Conservation (phyloP, 2,888 invertebrate species). For the Rhodophaea formosa region DNA sequence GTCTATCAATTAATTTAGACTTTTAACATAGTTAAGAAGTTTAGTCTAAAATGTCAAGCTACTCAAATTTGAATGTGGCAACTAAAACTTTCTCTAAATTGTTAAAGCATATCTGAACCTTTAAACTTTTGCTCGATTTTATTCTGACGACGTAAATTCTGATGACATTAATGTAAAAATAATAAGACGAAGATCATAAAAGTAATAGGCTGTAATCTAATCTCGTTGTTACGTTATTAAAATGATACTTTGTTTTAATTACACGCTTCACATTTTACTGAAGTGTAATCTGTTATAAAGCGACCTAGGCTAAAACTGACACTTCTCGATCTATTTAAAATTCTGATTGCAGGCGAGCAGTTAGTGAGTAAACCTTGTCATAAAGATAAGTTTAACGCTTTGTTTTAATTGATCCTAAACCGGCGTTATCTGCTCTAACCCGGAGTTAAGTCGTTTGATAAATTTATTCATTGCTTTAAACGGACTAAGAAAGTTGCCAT, state of each 20-base stretch:
- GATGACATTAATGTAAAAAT: too few species aligned
- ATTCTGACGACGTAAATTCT: too few species aligned
- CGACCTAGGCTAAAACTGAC: not conserved
- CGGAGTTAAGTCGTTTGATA: not conserved
- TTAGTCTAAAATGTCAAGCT: too few species aligned
- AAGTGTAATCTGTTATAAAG: not conserved
- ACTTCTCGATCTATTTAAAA: constrained; percentile 1
- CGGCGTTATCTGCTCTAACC: not conserved
- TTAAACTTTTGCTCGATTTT: too few species aligned
- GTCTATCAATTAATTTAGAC: too few species aligned
- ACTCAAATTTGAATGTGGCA: too few species aligned
- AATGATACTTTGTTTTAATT: not conserved
- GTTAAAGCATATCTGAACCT: too few species aligned
- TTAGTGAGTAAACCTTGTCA: not conserved
- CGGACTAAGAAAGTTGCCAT: not conserved
- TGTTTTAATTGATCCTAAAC: constrained; percentile 1
- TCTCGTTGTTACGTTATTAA: not conserved
- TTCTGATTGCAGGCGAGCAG: not conserved
- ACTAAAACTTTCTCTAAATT: too few species aligned
- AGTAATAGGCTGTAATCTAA: not conserved
- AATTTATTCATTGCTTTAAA: not conserved
- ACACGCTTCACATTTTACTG: not conserved
- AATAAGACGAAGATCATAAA: too few species aligned
- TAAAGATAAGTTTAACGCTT: not conserved
- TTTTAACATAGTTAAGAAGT: too few species aligned